Conservation (phyloP, 2,888 invertebrate genomes). For the Stratiomys singularior region DNA sequence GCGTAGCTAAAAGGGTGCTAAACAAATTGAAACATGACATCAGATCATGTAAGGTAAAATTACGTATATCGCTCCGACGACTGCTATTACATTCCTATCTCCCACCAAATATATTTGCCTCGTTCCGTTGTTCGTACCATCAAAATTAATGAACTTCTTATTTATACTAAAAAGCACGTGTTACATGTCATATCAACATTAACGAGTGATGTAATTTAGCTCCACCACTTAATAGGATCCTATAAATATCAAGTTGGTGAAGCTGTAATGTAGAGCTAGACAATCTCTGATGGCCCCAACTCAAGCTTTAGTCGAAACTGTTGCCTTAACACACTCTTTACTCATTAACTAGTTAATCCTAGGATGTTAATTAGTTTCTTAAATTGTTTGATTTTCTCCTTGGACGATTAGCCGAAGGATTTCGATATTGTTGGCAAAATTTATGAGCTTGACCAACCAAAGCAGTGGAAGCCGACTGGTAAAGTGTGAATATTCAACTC, state of each 20-base stretch:
- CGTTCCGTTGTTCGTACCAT: conserved; percentile 14
- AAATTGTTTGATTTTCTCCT: too few species aligned
- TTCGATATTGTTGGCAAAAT: too few species aligned
- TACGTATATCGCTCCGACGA: conserved; percentile 4
- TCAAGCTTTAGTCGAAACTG: conserved; percentile 1
- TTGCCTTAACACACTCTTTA: neutral
- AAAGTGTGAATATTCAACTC: too few species aligned
- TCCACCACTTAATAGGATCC: conserved; percentile 50
- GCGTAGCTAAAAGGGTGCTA: conserved; percentile 19
- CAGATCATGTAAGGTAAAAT: conserved; percentile 31
- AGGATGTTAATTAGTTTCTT: neutral
- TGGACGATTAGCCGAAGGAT: too few species aligned
- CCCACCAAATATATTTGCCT: neutral
- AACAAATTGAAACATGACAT: conserved; percentile 42
- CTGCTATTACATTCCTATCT: neutral
- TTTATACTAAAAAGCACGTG: conserved; percentile 46
- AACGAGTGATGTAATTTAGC: conserved; percentile 48
- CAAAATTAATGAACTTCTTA: conserved; percentile 43
- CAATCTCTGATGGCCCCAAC: conserved; percentile 24
- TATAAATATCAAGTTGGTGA: conserved; percentile 45
- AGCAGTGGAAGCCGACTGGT: too few species aligned
- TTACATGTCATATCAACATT: conserved; percentile 40
- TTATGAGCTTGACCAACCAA: too few species aligned
- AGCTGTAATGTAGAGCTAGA: conserved; percentile 15
- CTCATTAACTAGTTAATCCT: conserved; percentile 18